phyloP scores from a whole-genome alignment of 2,888 invertebrate genomes.

The Drosophila trichaetosa region DNA sequence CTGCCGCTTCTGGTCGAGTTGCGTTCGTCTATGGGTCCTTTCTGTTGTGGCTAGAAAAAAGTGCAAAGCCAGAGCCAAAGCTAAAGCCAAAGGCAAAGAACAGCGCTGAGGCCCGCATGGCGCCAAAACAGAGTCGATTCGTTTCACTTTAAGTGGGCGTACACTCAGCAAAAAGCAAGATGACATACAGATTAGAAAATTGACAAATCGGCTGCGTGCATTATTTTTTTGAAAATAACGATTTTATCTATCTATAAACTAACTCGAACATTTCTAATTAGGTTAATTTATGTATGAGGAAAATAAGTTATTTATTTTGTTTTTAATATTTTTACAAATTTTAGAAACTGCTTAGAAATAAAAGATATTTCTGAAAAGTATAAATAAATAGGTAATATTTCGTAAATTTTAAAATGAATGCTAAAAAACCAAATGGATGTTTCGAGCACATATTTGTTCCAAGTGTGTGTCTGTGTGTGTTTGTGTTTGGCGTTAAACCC shows the following conservation, averaged over 20 bases:
- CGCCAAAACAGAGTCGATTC: constrained; percentile 81
- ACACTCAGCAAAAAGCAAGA: constrained; percentile 4
- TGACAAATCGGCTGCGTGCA: not conserved
- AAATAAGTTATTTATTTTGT: not conserved
- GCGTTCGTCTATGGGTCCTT: constrained; percentile 58
- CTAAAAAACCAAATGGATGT: not conserved
- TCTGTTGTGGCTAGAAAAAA: constrained; percentile 60
- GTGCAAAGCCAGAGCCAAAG: constrained; percentile 46
- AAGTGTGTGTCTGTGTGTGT: constrained; percentile 19
- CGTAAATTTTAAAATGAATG: not conserved
- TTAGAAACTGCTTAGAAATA: no score
- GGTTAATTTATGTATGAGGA: not conserved
- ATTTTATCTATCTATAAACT: not conserved
- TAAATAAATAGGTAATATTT: not conserved
- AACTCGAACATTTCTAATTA: not conserved
- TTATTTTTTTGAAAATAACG: not conserved
- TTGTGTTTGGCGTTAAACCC: not conserved
- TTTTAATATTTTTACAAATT: not conserved
- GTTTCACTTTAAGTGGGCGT: constrained; percentile 62
- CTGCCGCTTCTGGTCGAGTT: constrained; percentile 57
- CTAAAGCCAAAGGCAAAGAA: constrained; percentile 14
- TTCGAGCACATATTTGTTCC: not conserved
- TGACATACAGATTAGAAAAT: not conserved
- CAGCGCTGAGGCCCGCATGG: constrained; percentile 54
- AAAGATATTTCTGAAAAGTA: not conserved